Conservation (phyloP, 53 echinoderm and acorn worm genomes). For the Paracentrotus lividus region DNA sequence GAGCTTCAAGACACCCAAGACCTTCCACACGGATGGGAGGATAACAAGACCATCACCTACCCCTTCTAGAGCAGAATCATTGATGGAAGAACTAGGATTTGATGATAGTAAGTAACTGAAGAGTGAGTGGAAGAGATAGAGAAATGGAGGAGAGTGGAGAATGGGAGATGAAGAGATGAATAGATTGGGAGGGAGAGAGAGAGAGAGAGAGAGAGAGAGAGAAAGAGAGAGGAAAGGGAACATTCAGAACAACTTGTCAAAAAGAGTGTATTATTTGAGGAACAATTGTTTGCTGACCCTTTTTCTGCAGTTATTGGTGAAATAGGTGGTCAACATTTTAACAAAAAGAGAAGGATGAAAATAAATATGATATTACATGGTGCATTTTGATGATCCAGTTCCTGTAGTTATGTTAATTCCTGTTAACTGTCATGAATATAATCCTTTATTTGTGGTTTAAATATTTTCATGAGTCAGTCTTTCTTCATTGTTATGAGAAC, state of each 20-base stretch:
- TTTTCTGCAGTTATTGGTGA: too few species aligned
- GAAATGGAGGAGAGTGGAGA: background rate
- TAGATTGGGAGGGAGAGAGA: background rate
- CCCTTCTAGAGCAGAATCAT: constrained; percentile 85
- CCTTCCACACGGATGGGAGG: constrained; percentile 64
- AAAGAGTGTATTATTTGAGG: too few species aligned
- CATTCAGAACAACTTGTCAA: background rate
- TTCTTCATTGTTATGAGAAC: background rate
- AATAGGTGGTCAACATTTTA: background rate
- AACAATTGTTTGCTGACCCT: too few species aligned
- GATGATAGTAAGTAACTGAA: constrained; percentile 58
- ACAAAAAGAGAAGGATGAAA: background rate
- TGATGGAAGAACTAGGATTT: constrained; percentile 91
- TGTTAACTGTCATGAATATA: background rate
- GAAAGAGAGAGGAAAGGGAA: background rate
- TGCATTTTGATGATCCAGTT: background rate
- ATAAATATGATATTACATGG: background rate
- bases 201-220: background rate
- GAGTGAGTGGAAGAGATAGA: constrained; percentile 5
- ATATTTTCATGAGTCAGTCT: background rate
- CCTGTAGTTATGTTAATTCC: background rate
- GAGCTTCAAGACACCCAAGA: constrained; percentile 84
- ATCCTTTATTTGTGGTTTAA: background rate
- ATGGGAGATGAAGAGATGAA: background rate
- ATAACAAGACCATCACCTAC: constrained; percentile 80